Evolutionary conservation across 2,888 invertebrate species (phyloP).

Genomic region (Cosmia trapezina): DNA sequence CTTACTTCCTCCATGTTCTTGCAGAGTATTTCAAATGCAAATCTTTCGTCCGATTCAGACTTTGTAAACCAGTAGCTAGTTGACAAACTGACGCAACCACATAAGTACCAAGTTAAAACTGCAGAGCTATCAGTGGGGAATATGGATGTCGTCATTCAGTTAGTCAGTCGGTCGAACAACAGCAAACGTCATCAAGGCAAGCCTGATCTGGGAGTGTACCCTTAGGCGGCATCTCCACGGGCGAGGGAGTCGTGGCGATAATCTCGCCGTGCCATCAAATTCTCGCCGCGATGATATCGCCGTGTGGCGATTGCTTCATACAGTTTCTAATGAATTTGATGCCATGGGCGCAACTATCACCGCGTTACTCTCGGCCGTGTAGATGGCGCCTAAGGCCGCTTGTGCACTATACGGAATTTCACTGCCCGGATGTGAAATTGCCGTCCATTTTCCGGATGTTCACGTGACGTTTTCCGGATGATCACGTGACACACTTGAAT

Average conservation of each 20-base stretch:
- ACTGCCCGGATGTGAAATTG: not conserved
- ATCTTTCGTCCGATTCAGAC: not conserved
- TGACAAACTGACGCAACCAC: not conserved
- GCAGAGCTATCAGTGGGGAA: not conserved
- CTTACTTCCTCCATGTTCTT: constrained; percentile 48
- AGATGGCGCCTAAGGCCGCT: not conserved
- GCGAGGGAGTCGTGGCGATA: too few relatives aligned
- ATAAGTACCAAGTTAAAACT: not conserved
- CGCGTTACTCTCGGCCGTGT: too few relatives aligned
- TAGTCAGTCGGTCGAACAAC: constrained; percentile 6
- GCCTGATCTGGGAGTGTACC: not conserved
- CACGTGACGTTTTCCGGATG: not conserved
- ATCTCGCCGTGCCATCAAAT: too few relatives aligned
- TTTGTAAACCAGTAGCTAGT: constrained; percentile 6
- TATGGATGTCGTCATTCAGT: not conserved
- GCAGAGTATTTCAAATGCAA: constrained; percentile 25
- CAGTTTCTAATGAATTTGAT: too few relatives aligned
- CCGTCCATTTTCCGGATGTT: not conserved
- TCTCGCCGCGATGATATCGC: too few relatives aligned
- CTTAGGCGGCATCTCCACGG: too few relatives aligned
- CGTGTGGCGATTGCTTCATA: too few relatives aligned
- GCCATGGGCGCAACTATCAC: too few relatives aligned
- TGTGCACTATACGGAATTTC: constrained; percentile 12
- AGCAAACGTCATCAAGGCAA: not conserved
- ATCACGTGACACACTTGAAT: not conserved